Evolutionary conservation across 2,888 invertebrate genomes (phyloP).

Genomic region (Choreutis nemorana): DNA sequence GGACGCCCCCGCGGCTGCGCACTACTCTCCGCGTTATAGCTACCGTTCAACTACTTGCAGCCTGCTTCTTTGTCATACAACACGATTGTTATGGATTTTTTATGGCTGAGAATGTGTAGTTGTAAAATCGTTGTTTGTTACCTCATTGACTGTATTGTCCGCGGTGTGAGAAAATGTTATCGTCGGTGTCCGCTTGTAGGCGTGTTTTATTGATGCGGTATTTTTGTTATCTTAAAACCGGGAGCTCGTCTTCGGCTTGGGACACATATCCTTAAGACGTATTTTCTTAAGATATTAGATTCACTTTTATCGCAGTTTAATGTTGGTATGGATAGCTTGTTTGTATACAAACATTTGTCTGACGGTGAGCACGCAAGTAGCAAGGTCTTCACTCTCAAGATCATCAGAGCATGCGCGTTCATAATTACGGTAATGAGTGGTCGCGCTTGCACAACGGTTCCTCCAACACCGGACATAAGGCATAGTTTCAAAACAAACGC

Average conservation of each 20-base stretch:
- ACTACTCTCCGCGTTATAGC: slow-evolving; percentile 42
- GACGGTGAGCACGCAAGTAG: slow-evolving; percentile 25
- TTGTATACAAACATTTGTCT: slow-evolving; percentile 44
- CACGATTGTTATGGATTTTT: slow-evolving; percentile 57
- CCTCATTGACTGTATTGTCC: slow-evolving; percentile 42
- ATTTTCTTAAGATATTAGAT: neutral
- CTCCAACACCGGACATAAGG: slow-evolving; percentile 2
- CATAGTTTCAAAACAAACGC: neutral
- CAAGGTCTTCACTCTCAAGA: slow-evolving; percentile 66
- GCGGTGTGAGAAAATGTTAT: slow-evolving; percentile 30
- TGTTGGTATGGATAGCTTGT: slow-evolving; percentile 18
- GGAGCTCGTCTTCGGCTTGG: no score
- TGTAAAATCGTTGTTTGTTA: slow-evolving; percentile 43
- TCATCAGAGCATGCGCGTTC: slow-evolving; percentile 53
- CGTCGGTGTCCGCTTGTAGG: no score
- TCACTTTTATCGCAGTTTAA: neutral
- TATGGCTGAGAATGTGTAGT: slow-evolving; percentile 46
- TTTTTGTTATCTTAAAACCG: no score
- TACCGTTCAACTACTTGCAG: slow-evolving; percentile 30
- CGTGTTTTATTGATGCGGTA: no score
- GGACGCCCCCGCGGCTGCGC: slow-evolving; percentile 57
- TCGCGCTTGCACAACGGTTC: slow-evolving; percentile 40
- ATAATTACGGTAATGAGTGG: slow-evolving; percentile 54
- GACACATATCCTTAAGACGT: neutral
- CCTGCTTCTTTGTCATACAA: slow-evolving; percentile 54